A percentile compares a stretch with the other conserved stretches of the same genome.
Evolutionary conservation across 2,797 vertebrate genomes (phyloP).

Genomic region (Onychomys arenicola): DNA sequence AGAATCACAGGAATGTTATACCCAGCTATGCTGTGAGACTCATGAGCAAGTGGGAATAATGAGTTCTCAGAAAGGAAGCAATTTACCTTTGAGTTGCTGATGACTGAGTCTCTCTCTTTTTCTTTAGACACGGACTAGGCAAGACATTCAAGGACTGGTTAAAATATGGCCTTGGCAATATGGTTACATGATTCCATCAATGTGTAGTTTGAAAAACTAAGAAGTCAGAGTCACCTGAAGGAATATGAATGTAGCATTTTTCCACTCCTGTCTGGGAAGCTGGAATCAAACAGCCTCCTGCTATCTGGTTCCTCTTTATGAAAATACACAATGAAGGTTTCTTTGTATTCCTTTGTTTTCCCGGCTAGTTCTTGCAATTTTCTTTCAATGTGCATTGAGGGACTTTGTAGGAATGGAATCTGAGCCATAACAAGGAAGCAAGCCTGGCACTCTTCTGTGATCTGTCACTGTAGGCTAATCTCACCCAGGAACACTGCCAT

Average conservation of each 20-base stretch:
- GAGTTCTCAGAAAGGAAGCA: neutral
- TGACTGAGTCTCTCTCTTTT: neutral
- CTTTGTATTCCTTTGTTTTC: constrained; percentile 62
- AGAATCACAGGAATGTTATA: neutral
- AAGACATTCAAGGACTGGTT: neutral
- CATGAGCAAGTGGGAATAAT: neutral
- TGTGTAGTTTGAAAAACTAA: constrained; percentile 27
- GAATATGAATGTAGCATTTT: neutral
- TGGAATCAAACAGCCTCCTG: neutral
- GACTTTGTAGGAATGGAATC: constrained; percentile 46
- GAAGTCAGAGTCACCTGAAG: neutral
- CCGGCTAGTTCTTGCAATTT: constrained; percentile 65
- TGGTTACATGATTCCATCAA: neutral
- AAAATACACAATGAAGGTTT: constrained; percentile 50
- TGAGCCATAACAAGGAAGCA: constrained; percentile 57
- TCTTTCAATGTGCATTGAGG: constrained; percentile 51
- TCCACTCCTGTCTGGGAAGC: neutral
- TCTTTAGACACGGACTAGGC: neutral
- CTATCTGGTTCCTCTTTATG: constrained; percentile 41
- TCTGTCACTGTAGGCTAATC: constrained; percentile 65
- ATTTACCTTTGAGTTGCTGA: neutral
- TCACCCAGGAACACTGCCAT: constrained; percentile 48
- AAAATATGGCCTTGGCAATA: neutral
- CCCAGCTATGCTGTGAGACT: neutral
- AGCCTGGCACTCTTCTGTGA: constrained; percentile 66